Evolutionary conservation across 30 jellyfish, hydroid and myxozoan genomes (phyloP), one percentile per base, ranked within the genome.

Genomic region (Sanderia malayensis): DNA sequence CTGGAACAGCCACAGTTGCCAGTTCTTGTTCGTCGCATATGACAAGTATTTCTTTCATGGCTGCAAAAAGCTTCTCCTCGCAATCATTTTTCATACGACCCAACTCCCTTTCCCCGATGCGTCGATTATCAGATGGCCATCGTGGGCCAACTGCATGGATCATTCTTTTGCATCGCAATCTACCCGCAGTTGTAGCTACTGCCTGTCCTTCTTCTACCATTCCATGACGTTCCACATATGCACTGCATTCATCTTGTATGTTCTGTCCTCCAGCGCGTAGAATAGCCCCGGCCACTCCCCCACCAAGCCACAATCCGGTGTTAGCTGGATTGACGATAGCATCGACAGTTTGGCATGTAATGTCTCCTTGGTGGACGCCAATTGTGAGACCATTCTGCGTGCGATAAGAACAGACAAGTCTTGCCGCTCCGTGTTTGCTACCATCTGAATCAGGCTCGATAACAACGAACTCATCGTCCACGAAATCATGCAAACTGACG

Each of bases 241-340:
- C 26, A n/a, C 61, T 27, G 53, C 86, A 74, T 59, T 74, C 86
- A 32, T 33, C 77, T 26, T 74, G 78, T 19, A 74, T 74, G 0
- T 25, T 44, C 1, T 30, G 2, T 26, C 86, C 86, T 15, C 86
- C 86, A 0, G 68, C 62, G 24, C 71, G 60, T 31, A 13, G 1
- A 0, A 74, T 59, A 0, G 86, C 86, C 9, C 86, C 86, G 33
- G 86, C 86, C 0, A 74, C 86, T 7, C 86, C 86, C 18, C 77
- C 76, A 41, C 77, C 77, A 15, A 74, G 63, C 57, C 46, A 59
- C 9, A 74, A 66, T 19, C 30, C 26, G 1, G 26, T 24, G 34
- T 74, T 74, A 0, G 86, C 86, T 0, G 86, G 77, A 46, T 74
- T 74, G 0, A 74, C 86, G 41, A 74, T 60, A 19, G 44, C 47